Conservation (phyloP, 2,797 vertebrate species). For the Semotilus atromaculatus region DNA sequence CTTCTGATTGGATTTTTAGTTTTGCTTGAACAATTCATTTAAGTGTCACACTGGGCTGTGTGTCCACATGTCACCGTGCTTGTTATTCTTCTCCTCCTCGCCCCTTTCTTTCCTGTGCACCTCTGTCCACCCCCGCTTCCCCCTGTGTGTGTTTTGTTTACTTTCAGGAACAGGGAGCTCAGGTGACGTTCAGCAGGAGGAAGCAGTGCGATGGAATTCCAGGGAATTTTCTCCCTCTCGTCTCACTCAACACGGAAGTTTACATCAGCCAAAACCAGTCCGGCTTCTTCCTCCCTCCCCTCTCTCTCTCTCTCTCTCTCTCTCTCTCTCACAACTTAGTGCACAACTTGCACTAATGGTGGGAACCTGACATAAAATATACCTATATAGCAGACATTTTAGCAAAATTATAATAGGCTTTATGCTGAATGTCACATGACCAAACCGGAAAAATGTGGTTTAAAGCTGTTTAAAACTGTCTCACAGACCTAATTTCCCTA, state of each 20-base stretch:
- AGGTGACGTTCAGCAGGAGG: constrained; percentile 57
- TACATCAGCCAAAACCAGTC: constrained; percentile 39
- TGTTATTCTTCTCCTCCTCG: constrained; percentile 55
- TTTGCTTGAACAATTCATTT: background rate
- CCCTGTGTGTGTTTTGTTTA: constrained; percentile 38
- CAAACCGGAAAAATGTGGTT: background rate
- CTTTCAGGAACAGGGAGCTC: constrained; percentile 58
- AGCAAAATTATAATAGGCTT: background rate
- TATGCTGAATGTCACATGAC: background rate
- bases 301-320: too few species aligned
- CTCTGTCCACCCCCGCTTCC: constrained; percentile 51
- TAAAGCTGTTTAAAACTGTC: background rate
- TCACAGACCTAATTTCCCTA: background rate
- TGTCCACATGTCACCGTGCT: constrained; percentile 15
- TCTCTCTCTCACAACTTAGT: too few species aligned
- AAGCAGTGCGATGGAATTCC: constrained; percentile 57
- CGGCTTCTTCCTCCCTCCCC: too few species aligned
- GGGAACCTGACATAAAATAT: background rate
- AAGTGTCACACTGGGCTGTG: background rate
- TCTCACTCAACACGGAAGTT: constrained; percentile 54
- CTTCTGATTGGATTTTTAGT: background rate
- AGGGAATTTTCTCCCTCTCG: constrained; percentile 53
- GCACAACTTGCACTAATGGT: background rate
- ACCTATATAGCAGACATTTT: background rate
- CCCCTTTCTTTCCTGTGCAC: constrained; percentile 45